Evolutionary conservation across 2,797 vertebrate species (phyloP).

Genomic region (Phataginus tetradactyla): DNA sequence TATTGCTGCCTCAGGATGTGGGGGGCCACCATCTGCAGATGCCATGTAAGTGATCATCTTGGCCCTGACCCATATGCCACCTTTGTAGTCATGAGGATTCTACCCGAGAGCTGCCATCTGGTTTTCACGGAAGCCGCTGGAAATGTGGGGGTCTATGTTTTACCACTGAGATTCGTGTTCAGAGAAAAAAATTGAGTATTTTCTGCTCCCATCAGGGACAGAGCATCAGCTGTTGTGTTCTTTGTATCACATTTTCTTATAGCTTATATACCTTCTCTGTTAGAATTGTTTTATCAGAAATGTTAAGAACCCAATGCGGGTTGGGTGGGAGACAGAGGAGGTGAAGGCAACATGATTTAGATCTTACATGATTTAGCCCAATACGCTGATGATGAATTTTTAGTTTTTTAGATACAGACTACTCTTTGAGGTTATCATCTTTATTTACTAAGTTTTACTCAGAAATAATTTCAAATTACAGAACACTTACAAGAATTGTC

Average conservation of each 20-base stretch:
- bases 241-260: slow-evolving; percentile 59
- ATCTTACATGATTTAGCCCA: not conserved
- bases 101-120: slow-evolving; percentile 79
- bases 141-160: slow-evolving; percentile 63
- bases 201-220: slow-evolving; percentile 64
- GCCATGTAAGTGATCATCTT: slow-evolving; percentile 82
- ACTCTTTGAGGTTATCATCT: not conserved
- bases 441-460: slow-evolving; percentile 18
- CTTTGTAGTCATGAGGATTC: slow-evolving; percentile 79
- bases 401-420: not conserved
- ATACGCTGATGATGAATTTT: not conserved
- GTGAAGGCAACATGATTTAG: too few species aligned
- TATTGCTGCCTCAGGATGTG: slow-evolving; percentile 77
- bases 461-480: slow-evolving; percentile 35
- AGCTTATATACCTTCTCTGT: slow-evolving; percentile 33
- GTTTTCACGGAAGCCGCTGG: slow-evolving; percentile 69
- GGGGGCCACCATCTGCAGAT: slow-evolving; percentile 82
- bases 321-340: not conserved
- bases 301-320: not conserved
- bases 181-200: slow-evolving; percentile 66
- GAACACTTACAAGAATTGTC: not conserved
- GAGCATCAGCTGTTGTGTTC: slow-evolving; percentile 76
- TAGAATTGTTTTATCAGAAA: not conserved
- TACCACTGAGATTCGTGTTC: slow-evolving; percentile 55
- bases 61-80: slow-evolving; percentile 82